Base-by-base conservation (phyloP, 2,888 invertebrate genomes). In the Chesias legatella region DNA sequence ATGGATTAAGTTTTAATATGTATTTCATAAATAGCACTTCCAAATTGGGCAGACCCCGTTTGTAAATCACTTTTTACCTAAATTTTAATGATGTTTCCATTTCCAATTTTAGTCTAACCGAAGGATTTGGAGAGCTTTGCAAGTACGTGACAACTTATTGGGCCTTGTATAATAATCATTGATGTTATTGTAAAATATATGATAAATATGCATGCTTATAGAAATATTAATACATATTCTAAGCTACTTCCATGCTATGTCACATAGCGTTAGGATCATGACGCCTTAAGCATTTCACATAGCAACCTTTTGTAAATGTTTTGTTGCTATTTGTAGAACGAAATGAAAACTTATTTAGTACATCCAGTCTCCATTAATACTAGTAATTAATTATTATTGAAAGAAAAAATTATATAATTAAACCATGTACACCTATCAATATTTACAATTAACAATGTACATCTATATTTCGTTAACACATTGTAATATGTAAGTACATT, bases 61-160 rank as follows among this genome's bases (percentile, higher is more conserved):
- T 17, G 13, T 17, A 17, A 17, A 17, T 17, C 13, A 5, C 10
- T 21, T 6, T n/a, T 7, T 34, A 28, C 39, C 2, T 17, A 17
- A 17, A 10, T 46, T 58, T 54, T 68, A 73, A 70, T 60, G 33
- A 37, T 26, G 10, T 58, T 25, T 51, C n/a, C 33, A 60, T 60
- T 71, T 74, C 62, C 51, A 60, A 71, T 77, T 79, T 58, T 89
- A 92, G 92, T 90, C 91, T 54, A 91, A 93, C 90, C 90, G 92
- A 90, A 91, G 93, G 90, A 92, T 93, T 78, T 93, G 93, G 93
- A 91, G 93, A 84, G 92, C 92, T 61, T 83, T 93, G 74, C 94
- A 93, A 93, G 93, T 94, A 93, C 77, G 93, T 92, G 86, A 47
- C 56, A 48, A n/a, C 30, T 24, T 29, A 37, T 35, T 33, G 21